phyloP scores from a whole-genome alignment of 2,113 vertebrate genomes.

The Chrysemys picta region DNA sequence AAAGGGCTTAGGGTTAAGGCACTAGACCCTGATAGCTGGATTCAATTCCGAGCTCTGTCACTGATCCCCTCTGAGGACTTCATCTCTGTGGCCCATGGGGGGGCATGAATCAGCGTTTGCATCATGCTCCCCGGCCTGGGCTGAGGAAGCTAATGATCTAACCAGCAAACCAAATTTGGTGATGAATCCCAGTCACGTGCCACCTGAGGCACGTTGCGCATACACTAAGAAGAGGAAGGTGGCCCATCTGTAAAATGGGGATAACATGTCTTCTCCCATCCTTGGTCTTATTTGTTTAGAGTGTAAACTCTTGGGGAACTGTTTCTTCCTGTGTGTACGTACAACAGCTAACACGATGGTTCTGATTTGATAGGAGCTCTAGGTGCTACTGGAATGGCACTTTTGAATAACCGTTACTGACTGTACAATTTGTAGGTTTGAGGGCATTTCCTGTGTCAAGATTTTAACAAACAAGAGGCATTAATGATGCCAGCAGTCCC shows the following conservation, averaged over 20 bases:
- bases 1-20: neutral
- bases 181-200: too few relatives aligned
- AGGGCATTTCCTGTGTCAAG: rapidly evolving
- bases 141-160: too few relatives aligned
- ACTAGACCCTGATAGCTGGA: neutral
- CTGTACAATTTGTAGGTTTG: neutral
- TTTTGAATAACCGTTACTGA: neutral
- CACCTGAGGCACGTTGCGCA: too few relatives aligned
- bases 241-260: neutral
- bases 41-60: neutral
- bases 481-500: neutral
- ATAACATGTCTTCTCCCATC: rapidly evolving
- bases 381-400: neutral
- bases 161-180: too few relatives aligned
- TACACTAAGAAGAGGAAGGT: too few relatives aligned
- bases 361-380: neutral
- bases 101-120: too few relatives aligned
- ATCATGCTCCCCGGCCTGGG: too few relatives aligned
- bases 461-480: neutral
- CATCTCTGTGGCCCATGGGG: neutral
- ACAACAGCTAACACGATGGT: neutral
- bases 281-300: neutral
- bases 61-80: rapidly evolving
- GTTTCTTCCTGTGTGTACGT: neutral
- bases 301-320: neutral